Evolutionary conservation across 2,888 invertebrate species (phyloP), one percentile per base, ranked within the genome.

Genomic region (Aleiodes leptofemur): DNA sequence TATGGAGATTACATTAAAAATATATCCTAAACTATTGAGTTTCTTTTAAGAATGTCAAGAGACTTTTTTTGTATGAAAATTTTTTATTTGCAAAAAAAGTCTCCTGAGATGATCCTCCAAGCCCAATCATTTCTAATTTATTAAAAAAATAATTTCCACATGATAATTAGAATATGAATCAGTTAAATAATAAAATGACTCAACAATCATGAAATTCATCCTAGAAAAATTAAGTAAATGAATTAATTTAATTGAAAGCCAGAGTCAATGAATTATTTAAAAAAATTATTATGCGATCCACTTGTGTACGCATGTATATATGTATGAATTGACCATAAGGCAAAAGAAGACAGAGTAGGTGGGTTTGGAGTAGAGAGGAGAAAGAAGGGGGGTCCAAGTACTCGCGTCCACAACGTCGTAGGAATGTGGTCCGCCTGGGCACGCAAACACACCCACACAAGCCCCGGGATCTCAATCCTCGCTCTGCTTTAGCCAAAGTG

Each of bases 351-450:
- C 29, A 56, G 56, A 56, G 56, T 80, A 80, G 82, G 81, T 83
- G 83, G 50, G 13, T 68, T 43, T 43, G 43, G 34, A 34, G 31
- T 48, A 31, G 73, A 72, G 73, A 23, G 50, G 34, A 34, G n/a
- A 34, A 34, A 34, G 23, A 23, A 4, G 34, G 34, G 34, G 34
- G 34, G n/a, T n/a, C 34, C 34, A 80, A 78, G 82, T 78, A 83
- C 84, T 82, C 82, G 84, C 82, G 84, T 86, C 83, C 82, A 84
- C 86, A 83, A 83, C 85, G 43, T 23, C 68, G 68, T 34, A 64
- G 89, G 88, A 89, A 89, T 89, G 89, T 86, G 87, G 87, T 86
- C 87, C 83, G 86, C 84, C 83, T 80, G 83, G 82, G 82, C 80
- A 77, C 81, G 80, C 78, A 77, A 78, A 72, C 77, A 74, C 72